Evolutionary conservation across 2,113 vertebrate genomes (phyloP).

Genomic region (Typhlomys cinereus): DNA sequence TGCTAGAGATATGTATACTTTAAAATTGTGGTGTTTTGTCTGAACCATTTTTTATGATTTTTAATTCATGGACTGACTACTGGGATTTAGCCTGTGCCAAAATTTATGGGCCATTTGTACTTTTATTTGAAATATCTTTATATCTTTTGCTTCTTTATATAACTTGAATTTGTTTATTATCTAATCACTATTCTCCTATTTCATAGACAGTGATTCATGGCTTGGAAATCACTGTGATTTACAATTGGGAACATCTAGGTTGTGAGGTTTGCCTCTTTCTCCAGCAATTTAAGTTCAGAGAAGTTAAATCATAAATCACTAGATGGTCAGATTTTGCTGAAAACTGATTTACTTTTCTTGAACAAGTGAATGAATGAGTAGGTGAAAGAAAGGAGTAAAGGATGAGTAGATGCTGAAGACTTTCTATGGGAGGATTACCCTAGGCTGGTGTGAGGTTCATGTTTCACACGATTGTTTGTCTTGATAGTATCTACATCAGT

Average conservation of each 20-base stretch:
- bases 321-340: not conserved
- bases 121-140: not conserved
- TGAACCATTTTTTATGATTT: not conserved
- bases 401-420: not conserved
- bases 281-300: not conserved
- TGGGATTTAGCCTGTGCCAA: not conserved
- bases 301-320: not conserved
- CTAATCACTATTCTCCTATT: not conserved
- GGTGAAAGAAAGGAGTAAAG: not conserved
- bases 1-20: not conserved
- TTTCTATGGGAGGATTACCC: not conserved
- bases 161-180: not conserved
- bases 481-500: not conserved
- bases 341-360: not conserved
- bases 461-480: not conserved
- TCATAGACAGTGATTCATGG: not conserved
- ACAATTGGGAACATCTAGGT: too few species aligned
- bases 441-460: not conserved
- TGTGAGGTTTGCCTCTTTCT: not conserved
- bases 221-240: not conserved
- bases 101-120: not conserved
- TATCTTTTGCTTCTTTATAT: not conserved
- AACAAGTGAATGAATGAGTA: not conserved
- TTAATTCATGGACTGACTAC: not conserved
- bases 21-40: not conserved